Percentiles rank a stretch among this genome's conserved stretches.
Evolutionary conservation across 2,797 vertebrate genomes (phyloP).

Genomic region (Pipistrellus pipistrellus): DNA sequence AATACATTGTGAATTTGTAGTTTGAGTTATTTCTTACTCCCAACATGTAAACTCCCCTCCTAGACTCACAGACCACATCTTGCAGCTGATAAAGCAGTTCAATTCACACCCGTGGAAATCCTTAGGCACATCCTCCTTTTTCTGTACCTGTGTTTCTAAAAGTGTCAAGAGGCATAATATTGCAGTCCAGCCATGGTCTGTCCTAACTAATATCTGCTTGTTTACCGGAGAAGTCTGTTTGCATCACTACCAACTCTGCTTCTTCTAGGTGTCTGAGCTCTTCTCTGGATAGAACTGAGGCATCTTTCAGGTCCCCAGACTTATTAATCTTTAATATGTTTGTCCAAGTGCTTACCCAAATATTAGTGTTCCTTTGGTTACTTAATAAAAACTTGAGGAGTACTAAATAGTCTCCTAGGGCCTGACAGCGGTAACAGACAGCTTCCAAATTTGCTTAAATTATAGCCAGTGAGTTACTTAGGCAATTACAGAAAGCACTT

Average conservation of each 20-base stretch:
- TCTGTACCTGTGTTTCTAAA: slow-evolving; percentile 26
- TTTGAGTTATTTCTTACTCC: neutral
- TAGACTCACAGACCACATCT: neutral
- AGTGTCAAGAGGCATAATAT: neutral
- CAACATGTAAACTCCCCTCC: neutral
- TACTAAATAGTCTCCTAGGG: neutral
- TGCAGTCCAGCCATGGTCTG: neutral
- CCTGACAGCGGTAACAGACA: neutral
- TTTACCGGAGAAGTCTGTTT: slow-evolving; percentile 11
- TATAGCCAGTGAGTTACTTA: neutral
- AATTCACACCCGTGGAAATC: neutral
- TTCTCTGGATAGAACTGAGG: slow-evolving; percentile 46
- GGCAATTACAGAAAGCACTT: slow-evolving; percentile 19
- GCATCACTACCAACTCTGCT: neutral
- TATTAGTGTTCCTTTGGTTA: slow-evolving; percentile 33
- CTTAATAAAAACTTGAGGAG: slow-evolving; percentile 56
- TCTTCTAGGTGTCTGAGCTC: slow-evolving; percentile 24
- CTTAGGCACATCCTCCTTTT: neutral
- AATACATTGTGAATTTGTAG: neutral
- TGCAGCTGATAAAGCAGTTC: neutral
- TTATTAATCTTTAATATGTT: slow-evolving; percentile 56
- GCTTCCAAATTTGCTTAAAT: slow-evolving; percentile 33
- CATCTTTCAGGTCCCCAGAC: slow-evolving; percentile 47
- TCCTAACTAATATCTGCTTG: slow-evolving; percentile 28
- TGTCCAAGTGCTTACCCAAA: slow-evolving; percentile 67